Conservation (phyloP, 2,888 invertebrate species). For the Sympetrum striolatum region DNA sequence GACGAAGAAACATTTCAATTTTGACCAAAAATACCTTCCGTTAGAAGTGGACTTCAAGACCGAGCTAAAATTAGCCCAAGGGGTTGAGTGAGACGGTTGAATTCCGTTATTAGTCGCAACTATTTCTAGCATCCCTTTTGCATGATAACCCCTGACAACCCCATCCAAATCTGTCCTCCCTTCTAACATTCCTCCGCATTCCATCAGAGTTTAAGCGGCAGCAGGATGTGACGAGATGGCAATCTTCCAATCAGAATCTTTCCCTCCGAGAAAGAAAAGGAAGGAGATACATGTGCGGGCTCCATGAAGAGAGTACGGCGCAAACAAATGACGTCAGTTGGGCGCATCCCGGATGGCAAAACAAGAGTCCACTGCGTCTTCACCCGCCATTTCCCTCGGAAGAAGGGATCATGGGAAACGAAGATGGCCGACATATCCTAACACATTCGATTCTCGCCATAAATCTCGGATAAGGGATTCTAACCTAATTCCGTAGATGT, state of each 20-base stretch:
- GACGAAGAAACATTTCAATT: too few relatives aligned
- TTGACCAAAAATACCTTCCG: too few relatives aligned
- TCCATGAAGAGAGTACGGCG: slow-evolving; percentile 11
- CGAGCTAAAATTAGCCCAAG: too few relatives aligned
- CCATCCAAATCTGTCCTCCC: neutral
- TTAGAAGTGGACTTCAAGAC: too few relatives aligned
- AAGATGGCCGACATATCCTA: slow-evolving; percentile 45
- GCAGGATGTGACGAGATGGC: slow-evolving; percentile 38
- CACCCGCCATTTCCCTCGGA: slow-evolving; percentile 40
- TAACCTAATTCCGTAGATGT: too few relatives aligned
- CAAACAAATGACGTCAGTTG: slow-evolving; percentile 9
- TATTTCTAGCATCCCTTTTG: neutral
- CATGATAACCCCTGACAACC: neutral
- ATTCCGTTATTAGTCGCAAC: too few relatives aligned
- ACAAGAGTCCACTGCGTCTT: slow-evolving; percentile 41
- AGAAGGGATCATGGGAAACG: slow-evolving; percentile 51
- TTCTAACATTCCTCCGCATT: neutral
- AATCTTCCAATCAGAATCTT: slow-evolving; percentile 36
- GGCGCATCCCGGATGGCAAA: slow-evolving; percentile 25
- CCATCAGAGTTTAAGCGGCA: slow-evolving; percentile 33
- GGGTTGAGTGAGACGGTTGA: too few relatives aligned
- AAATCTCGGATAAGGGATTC: too few relatives aligned
- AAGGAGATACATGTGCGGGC: slow-evolving; percentile 46
- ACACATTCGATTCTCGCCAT: neutral
- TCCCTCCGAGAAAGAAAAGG: neutral